These are phyloP conservation scores for Bombylius major DNA, from an alignment of 2,888 invertebrate genomes.

Conservation along the genomic window DNA sequence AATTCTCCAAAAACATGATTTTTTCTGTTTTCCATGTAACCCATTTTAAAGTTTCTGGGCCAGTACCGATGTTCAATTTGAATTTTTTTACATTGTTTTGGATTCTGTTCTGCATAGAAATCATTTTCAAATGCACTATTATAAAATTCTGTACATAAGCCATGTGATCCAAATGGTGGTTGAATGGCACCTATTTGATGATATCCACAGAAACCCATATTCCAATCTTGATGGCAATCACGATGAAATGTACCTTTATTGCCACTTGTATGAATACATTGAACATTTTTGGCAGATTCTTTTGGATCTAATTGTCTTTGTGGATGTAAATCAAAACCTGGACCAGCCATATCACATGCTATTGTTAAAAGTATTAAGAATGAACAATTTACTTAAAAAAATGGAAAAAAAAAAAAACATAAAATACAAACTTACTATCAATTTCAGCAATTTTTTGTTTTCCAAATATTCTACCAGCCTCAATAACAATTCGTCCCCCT, in stretches of 20 bases:
- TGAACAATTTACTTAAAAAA: neutral
- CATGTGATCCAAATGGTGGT: constrained; percentile 19
- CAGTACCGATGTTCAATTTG: constrained; percentile 8
- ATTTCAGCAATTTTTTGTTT: constrained; percentile 16
- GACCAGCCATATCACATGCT: constrained; percentile 21
- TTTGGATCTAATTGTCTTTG: constrained; percentile 12
- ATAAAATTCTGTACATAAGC: constrained; percentile 20
- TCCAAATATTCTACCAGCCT: constrained; percentile 17
- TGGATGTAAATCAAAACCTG: constrained; percentile 17
- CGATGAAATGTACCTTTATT: constrained; percentile 19
- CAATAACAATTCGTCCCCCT: constrained; percentile 18
- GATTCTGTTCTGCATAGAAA: constrained; percentile 18
- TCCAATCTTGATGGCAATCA: constrained; percentile 22
- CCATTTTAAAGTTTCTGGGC: constrained; percentile 19
- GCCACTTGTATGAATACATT: constrained; percentile 20
- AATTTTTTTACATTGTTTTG: constrained; percentile 14
- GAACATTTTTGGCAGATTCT: constrained; percentile 19
- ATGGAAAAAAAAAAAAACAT: neutral
- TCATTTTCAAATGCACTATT: constrained; percentile 18
- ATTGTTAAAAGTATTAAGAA: neutral
- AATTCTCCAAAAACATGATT: constrained; percentile 12
- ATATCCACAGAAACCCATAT: constrained; percentile 21
- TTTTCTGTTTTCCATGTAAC: constrained; percentile 19
- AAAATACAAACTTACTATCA: constrained; percentile 13
- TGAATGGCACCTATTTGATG: constrained; percentile 16